Conservation (phyloP, 1,140 invertebrate genomes). For the Polypedilum pembai region DNA sequence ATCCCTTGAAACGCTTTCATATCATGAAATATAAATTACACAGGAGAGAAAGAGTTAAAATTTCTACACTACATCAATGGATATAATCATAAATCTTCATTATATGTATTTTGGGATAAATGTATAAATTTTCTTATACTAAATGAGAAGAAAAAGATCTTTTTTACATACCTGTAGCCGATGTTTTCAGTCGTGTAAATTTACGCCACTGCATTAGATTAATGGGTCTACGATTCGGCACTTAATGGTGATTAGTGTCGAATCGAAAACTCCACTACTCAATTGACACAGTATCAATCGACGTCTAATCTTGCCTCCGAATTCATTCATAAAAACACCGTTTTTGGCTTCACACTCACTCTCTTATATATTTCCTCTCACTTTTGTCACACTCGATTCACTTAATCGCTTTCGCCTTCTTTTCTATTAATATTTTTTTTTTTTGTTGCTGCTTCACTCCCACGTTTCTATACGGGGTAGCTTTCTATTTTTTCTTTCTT, state of each 20-base stretch:
- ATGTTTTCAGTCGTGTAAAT: conserved; percentile 63
- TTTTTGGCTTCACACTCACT: background rate
- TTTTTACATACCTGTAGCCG: conserved; percentile 44
- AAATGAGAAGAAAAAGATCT: background rate
- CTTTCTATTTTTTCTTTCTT: no score
- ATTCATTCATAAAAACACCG: background rate
- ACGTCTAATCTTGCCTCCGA: background rate
- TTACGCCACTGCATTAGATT: conserved; percentile 63
- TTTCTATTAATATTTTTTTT: no score
- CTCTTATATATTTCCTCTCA: background rate
- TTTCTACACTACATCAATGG: background rate
- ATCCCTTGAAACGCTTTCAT: no score
- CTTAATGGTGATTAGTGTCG: conserved; percentile 32
- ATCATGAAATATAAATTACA: no score
- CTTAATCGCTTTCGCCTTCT: no score
- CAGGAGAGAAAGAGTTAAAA: background rate
- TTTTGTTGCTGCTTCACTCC: no score
- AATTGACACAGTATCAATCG: conserved; percentile 5
- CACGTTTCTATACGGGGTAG: no score
- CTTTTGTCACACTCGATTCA: background rate
- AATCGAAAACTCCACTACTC: conserved; percentile 30
- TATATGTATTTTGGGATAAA: no score
- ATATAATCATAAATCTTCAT: no score
- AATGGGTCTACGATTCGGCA: conserved; percentile 41
- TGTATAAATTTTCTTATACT: no score